Conservation (phyloP, 2,113 vertebrate genomes). For the Hemibates koningsi region DNA sequence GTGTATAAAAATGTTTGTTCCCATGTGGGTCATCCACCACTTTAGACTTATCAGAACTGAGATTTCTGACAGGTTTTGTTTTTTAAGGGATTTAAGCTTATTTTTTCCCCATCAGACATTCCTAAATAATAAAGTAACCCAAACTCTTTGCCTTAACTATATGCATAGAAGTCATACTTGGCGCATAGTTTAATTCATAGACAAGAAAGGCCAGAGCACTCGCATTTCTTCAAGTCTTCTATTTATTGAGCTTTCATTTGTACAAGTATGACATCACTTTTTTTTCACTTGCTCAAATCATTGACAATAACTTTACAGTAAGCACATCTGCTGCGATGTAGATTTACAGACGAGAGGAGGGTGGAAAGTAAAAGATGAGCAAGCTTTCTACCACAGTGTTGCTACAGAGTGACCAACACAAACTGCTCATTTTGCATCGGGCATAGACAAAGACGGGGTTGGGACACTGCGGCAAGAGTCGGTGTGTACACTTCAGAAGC, state of each 20-base stretch:
- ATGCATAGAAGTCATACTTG: background rate
- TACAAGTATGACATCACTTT: constrained; percentile 63
- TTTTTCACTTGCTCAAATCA: constrained; percentile 39
- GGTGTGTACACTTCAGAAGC: background rate
- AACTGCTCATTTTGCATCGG: constrained; percentile 20
- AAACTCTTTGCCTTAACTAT: background rate
- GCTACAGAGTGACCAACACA: constrained; percentile 24
- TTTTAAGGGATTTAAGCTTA: background rate
- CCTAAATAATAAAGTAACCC: background rate
- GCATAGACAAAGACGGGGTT: background rate
- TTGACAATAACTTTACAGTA: constrained; percentile 65
- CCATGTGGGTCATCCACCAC: background rate
- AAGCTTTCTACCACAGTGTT: constrained; percentile 34
- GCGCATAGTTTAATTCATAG: background rate
- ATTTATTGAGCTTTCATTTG: constrained; percentile 72
- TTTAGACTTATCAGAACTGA: background rate
- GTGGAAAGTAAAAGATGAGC: background rate
- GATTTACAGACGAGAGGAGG: constrained; percentile 45
- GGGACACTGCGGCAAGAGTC: background rate
- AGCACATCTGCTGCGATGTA: constrained; percentile 56
- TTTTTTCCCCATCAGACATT: background rate
- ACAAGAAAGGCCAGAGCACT: background rate
- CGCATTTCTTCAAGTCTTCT: constrained; percentile 51
- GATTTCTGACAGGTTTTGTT: background rate
- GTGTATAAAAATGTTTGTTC: background rate